Evolutionary conservation across 2,113 vertebrate genomes (phyloP).

Genomic region (Serilophus lunatus): DNA sequence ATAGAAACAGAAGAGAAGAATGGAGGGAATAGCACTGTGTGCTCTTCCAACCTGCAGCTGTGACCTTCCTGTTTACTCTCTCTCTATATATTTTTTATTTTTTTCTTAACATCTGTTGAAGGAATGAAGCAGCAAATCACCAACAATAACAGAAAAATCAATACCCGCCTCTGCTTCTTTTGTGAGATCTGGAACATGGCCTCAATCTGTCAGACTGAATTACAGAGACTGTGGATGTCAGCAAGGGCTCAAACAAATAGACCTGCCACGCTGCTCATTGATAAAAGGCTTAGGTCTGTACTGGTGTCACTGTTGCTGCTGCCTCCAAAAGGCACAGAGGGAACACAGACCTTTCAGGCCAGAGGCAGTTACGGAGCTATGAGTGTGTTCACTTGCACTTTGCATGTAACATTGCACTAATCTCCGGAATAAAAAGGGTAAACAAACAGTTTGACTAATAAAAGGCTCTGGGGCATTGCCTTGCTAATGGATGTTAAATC

Average conservation of each 20-base stretch:
- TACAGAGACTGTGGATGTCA: conserved; percentile 72
- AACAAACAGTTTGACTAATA: conserved; percentile 26
- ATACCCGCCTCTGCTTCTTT: conserved; percentile 78
- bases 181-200: conserved; percentile 80
- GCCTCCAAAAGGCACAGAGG: background rate
- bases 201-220: conserved; percentile 86
- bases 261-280: conserved; percentile 57
- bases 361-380: background rate
- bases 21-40: background rate
- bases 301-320: background rate
- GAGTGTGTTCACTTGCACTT: background rate
- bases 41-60: conserved; percentile 33
- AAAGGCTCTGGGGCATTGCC: conserved; percentile 10
- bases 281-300: conserved; percentile 46
- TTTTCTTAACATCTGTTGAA: conserved; percentile 65
- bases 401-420: background rate
- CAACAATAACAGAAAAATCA: conserved; percentile 79
- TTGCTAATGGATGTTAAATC: conserved; percentile 36
- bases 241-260: conserved; percentile 67
- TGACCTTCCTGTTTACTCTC: conserved; percentile 37
- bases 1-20: background rate
- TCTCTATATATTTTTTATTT: too few species aligned
- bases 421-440: conserved; percentile 27
- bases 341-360: background rate
- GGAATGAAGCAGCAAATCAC: conserved; percentile 72